These are phyloP conservation scores for Orbicella faveolata DNA, from an alignment of 64 coral and sea anemone species.

Conservation along the genomic window DNA sequence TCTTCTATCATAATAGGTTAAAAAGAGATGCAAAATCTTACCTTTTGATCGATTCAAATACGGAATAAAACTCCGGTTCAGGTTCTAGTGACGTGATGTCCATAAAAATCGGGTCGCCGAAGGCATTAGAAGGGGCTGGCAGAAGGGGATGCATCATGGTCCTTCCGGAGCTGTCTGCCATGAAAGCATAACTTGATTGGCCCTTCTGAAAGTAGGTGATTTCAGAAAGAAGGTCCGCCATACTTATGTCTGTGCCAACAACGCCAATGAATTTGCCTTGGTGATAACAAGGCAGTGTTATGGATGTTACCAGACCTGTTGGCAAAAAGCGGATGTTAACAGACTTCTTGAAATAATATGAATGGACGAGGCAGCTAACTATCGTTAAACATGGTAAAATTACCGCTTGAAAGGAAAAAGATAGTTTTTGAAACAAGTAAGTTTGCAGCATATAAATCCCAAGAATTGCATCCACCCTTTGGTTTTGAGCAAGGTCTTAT, in stretches of 20 bases:
- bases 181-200: slow-evolving; percentile 56
- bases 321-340: neutral
- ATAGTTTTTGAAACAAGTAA: too few relatives aligned
- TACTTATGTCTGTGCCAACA: slow-evolving; percentile 49
- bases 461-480: too few relatives aligned
- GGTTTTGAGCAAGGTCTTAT: too few relatives aligned
- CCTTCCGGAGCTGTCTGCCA: slow-evolving; percentile 57
- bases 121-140: slow-evolving; percentile 52
- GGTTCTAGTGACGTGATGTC: slow-evolving; percentile 67
- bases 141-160: slow-evolving; percentile 77
- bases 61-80: slow-evolving; percentile 8
- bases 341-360: too few relatives aligned
- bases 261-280: slow-evolving; percentile 66
- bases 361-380: too few relatives aligned
- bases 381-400: too few relatives aligned
- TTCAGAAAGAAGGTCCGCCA: slow-evolving; percentile 61
- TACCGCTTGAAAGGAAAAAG: too few relatives aligned
- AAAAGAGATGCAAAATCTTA: neutral
- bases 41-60: slow-evolving; percentile 50
- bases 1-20: neutral
- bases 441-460: neutral
- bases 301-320: slow-evolving; percentile 52
- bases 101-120: slow-evolving; percentile 48
- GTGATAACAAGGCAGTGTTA: slow-evolving; percentile 61
- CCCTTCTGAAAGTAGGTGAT: slow-evolving; percentile 69